Evolutionary conservation across 1,140 invertebrate genomes (phyloP).

Genomic region (Oryzaephilus surinamensis): DNA sequence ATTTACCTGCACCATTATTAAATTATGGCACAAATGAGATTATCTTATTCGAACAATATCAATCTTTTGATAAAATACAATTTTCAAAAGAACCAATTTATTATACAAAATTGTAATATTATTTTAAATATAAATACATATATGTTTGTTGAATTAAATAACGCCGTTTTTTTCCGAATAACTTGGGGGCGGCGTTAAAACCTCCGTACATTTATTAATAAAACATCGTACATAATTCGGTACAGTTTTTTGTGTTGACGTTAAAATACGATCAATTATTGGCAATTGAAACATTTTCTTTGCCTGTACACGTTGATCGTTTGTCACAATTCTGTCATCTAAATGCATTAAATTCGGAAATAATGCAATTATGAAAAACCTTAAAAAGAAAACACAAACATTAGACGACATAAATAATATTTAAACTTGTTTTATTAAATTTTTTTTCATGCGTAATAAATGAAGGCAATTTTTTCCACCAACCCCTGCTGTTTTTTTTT

Average conservation of each 20-base stretch:
- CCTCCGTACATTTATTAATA: slow-evolving; percentile 13
- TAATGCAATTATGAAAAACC: slow-evolving; percentile 58
- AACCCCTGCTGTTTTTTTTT: slow-evolving; percentile 16
- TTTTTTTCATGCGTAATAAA: slow-evolving; percentile 1
- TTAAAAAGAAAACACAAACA: slow-evolving; percentile 31
- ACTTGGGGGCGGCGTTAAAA: slow-evolving; percentile 9
- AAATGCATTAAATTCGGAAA: slow-evolving; percentile 52
- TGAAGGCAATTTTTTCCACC: neutral
- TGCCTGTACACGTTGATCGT: slow-evolving; percentile 49
- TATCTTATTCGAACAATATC: slow-evolving; percentile 26
- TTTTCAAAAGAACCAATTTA: slow-evolving; percentile 20
- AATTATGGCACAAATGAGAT: slow-evolving; percentile 39
- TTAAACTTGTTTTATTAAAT: neutral
- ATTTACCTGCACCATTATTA: slow-evolving; percentile 44
- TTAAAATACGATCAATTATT: slow-evolving; percentile 38
- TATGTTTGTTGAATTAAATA: too few relatives aligned
- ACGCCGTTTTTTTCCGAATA: slow-evolving; percentile 9
- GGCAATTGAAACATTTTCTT: slow-evolving; percentile 48
- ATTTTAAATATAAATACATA: slow-evolving; percentile 1
- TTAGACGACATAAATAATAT: neutral
- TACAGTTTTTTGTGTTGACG: slow-evolving; percentile 11
- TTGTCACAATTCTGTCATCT: slow-evolving; percentile 52
- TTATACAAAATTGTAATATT: slow-evolving; percentile 5
- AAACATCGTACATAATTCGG: slow-evolving; percentile 20
- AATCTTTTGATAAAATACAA: slow-evolving; percentile 4